Conservation (phyloP, 2,113 vertebrate genomes). For the Erythrolamprus reginae region DNA sequence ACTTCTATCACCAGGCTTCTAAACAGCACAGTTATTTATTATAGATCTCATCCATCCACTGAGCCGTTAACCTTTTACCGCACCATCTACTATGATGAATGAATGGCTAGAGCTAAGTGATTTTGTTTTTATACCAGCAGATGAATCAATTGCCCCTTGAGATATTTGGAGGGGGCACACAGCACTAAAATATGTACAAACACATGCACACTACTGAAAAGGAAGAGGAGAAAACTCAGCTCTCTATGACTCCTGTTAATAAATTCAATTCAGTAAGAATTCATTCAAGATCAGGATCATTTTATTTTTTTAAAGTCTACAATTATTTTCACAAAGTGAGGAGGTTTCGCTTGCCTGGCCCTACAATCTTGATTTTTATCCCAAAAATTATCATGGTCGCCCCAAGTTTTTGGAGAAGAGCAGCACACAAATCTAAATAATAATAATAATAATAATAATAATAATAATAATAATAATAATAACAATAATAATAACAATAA, state of each 20-base stretch:
- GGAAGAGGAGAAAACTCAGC: constrained; percentile 27
- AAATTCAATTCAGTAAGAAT: constrained; percentile 52
- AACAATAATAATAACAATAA: too few species aligned
- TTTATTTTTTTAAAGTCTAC: constrained; percentile 30
- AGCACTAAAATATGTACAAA: neutral
- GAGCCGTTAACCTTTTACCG: constrained; percentile 60
- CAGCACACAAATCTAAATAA: too few species aligned
- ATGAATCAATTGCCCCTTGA: constrained; percentile 54
- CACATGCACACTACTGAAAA: neutral
- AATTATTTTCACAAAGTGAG: constrained; percentile 13
- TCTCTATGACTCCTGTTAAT: constrained; percentile 40
- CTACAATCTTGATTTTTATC: constrained; percentile 24
- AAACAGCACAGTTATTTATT: constrained; percentile 32
- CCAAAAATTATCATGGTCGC: neutral
- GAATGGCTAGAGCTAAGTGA: constrained; percentile 47
- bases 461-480: too few species aligned
- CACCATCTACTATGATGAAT: constrained; percentile 51
- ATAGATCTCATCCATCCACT: constrained; percentile 49
- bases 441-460: too few species aligned
- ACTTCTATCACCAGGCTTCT: constrained; percentile 49
- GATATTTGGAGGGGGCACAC: constrained; percentile 8
- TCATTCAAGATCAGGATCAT: constrained; percentile 1
- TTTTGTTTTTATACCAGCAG: constrained; percentile 60
- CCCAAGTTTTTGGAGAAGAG: too few species aligned
- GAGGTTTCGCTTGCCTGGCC: constrained; percentile 30